Conservation (phyloP, 2,113 vertebrate genomes). For the Ciconia stormi region DNA sequence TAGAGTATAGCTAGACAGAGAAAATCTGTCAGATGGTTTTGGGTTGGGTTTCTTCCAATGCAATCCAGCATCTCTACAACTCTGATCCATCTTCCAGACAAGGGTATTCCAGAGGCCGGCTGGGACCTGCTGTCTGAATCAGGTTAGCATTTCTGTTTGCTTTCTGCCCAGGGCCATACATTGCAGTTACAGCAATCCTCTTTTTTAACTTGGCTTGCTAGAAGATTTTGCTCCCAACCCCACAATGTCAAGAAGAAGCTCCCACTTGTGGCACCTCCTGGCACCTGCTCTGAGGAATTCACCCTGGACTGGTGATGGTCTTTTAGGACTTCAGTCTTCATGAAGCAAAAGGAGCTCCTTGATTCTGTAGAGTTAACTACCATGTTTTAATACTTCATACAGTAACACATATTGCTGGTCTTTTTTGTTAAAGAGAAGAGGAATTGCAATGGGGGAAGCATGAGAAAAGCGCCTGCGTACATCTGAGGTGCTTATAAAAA, state of each 20-base stretch:
- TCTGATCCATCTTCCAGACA: background rate
- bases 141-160: background rate
- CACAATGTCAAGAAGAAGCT: background rate
- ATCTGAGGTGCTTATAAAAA: background rate
- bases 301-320: background rate
- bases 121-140: background rate
- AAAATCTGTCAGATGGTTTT: background rate
- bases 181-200: background rate
- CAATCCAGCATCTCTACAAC: background rate
- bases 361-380: background rate
- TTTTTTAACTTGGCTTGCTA: background rate
- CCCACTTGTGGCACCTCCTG: background rate
- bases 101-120: background rate
- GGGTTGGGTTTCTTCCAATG: background rate
- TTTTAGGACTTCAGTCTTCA: background rate
- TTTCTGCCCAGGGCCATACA: background rate
- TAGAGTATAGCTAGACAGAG: background rate
- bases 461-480: background rate
- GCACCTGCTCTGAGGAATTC: background rate
- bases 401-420: background rate
- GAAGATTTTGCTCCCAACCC: background rate
- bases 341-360: background rate
- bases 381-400: background rate
- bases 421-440: background rate
- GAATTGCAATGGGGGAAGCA: background rate